Conservation (phyloP, 2,113 vertebrate genomes). For the Melanerpes aurifrons region DNA sequence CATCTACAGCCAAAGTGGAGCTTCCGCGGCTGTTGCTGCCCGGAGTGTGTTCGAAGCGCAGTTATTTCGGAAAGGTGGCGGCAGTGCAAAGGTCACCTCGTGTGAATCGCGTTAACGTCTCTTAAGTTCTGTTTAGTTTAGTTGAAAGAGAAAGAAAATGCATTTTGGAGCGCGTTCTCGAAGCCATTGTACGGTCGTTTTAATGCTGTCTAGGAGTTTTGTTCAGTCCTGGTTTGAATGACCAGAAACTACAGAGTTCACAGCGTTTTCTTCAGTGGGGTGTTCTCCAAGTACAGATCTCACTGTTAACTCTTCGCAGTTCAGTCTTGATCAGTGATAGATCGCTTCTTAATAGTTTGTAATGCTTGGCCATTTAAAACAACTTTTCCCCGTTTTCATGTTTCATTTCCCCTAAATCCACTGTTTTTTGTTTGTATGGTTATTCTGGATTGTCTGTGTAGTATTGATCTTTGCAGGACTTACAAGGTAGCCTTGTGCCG, state of each 20-base stretch:
- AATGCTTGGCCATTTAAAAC: neutral
- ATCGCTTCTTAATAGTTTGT: neutral
- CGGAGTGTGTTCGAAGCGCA: neutral
- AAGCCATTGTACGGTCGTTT: accelerated
- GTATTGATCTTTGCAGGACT: neutral
- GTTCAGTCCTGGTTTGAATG: neutral
- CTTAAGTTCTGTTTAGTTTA: accelerated
- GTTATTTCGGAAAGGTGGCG: neutral
- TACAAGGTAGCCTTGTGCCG: accelerated
- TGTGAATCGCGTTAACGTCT: neutral
- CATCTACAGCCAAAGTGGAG: neutral
- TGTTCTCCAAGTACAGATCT: neutral
- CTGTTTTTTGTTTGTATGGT: neutral
- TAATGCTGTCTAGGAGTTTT: neutral
- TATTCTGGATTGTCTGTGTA: neutral
- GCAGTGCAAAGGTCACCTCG: neutral
- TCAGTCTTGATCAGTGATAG: neutral
- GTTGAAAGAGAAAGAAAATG: neutral
- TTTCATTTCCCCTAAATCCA: too few species aligned
- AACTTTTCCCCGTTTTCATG: neutral
- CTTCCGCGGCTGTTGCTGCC: neutral
- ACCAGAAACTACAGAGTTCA: neutral
- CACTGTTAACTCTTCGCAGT: neutral
- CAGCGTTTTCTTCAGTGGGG: accelerated
- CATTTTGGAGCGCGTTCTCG: neutral